These are phyloP conservation scores for Tyrannus savana DNA, from an alignment of 2,113 vertebrate species.

Conservation along the genomic window DNA sequence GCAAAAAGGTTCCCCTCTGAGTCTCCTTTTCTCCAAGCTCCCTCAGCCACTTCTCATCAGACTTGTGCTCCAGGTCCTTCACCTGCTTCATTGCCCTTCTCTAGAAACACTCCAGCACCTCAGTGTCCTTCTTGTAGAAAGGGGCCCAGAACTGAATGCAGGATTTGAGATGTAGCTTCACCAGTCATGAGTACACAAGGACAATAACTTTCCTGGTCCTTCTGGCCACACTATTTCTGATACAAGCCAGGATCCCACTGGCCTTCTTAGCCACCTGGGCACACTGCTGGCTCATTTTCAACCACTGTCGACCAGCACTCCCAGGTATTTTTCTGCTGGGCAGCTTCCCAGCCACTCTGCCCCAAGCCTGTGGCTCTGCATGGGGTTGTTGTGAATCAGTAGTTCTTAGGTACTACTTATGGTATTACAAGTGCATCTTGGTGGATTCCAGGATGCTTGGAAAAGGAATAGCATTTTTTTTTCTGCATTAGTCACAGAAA, in stretches of 20 bases:
- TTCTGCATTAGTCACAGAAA: constrained; percentile 19
- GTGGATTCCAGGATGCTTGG: background rate
- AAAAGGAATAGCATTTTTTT: background rate
- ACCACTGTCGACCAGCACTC: background rate
- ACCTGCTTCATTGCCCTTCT: background rate
- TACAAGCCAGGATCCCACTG: background rate
- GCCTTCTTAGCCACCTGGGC: background rate
- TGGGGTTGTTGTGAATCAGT: background rate
- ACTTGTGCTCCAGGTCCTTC: background rate
- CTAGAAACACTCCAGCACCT: background rate
- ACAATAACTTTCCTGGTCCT: background rate
- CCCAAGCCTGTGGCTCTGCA: too few species aligned
- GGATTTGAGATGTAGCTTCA: accelerated
- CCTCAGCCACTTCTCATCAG: background rate
- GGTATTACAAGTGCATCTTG: background rate
- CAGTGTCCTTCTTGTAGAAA: background rate
- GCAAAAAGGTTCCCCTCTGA: background rate
- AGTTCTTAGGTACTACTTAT: background rate
- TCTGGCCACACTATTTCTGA: background rate
- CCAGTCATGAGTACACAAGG: too few species aligned
- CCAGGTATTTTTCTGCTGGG: background rate
- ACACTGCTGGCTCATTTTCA: background rate
- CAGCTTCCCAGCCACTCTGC: background rate
- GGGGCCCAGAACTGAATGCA: background rate
- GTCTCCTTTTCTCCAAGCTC: background rate